Evolutionary conservation across 2,888 invertebrate genomes (phyloP), one percentile per base, ranked within the genome.

Genomic region (Drosophila dives): DNA sequence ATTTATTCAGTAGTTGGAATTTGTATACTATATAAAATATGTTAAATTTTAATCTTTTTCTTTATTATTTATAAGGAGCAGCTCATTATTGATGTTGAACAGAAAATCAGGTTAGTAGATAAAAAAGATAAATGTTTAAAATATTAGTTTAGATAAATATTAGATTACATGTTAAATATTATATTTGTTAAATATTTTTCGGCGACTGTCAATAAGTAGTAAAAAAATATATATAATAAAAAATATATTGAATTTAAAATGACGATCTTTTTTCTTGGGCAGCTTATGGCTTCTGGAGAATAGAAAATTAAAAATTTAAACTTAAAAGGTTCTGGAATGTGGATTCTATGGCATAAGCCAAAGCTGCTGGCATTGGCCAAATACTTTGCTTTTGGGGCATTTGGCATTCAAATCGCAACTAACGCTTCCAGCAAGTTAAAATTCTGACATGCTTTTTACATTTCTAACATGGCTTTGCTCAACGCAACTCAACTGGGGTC

Each of bases 371-470:
- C 56, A 64, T 55, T 48, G 40, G 26, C 61, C 61, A 72, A 73
- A 67, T 73, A 56, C 66, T 66, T 69, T 23, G 51, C 65, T 62
- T 74, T 77, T 40, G 38, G 73, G 66, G 55, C 49, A 61, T 64
- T 74, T 64, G 70, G 50, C 86, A 86, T 78, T 81, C 84, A 86
- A 80, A 88, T 67, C 62, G 74, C 72, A 76, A 75, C 86, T 72
- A 78, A 77, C 64, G 80, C 66, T 59, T 50, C 71, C 58, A 68
- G 69, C 60, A 83, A 71, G 67, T 82, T 77, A 72, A 59, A 78
- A 81, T 85, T 85, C 75, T 90, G 90, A 90, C 88, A 89, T 88
- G 86, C 88, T 89, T 86, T 90, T 90, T 80, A 77, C 80, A 88
- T 88, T 86, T 88, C 80, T 64, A 61, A 75, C 76, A 72, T 73